Conservation (phyloP, 2,888 invertebrate species). For the Agrotis exclamationis region DNA sequence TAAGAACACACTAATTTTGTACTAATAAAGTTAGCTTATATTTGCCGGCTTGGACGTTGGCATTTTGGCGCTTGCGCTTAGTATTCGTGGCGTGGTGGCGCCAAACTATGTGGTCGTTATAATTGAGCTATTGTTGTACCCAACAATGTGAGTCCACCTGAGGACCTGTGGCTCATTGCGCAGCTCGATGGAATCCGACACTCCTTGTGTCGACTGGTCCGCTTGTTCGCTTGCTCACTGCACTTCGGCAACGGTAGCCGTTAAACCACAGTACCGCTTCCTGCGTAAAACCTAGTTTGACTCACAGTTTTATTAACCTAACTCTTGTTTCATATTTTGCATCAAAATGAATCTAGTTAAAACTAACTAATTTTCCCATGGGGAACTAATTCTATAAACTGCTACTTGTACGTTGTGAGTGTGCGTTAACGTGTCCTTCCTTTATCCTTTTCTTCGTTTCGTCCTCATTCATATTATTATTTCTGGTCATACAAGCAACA, state of each 20-base stretch:
- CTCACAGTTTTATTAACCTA: not conserved
- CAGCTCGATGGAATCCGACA: conserved; percentile 7
- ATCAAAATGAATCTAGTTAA: too few relatives aligned
- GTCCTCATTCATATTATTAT: too few relatives aligned
- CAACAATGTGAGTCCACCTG: not conserved
- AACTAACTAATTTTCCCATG: too few relatives aligned
- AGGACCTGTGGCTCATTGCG: conserved; percentile 12
- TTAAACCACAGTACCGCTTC: conserved; percentile 22
- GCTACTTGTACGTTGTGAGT: too few relatives aligned
- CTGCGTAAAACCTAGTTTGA: conserved; percentile 4
- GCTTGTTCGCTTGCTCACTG: not conserved
- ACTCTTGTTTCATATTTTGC: too few relatives aligned
- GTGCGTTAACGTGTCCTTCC: too few relatives aligned
- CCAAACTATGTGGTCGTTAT: conserved; percentile 7
- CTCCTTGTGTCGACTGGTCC: not conserved
- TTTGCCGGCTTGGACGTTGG: too few relatives aligned
- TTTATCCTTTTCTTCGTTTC: too few relatives aligned
- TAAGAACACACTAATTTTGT: too few relatives aligned
- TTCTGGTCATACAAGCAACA: not conserved
- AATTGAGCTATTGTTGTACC: conserved; percentile 32
- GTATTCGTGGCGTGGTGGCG: conserved; percentile 17
- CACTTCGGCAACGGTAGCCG: not conserved
- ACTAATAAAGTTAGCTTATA: not conserved
- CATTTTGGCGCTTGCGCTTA: conserved; percentile 26
- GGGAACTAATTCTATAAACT: too few relatives aligned